These are phyloP conservation scores for Aleadryas rufinucha DNA, from an alignment of 2,113 vertebrate genomes.

Conservation along the genomic window DNA sequence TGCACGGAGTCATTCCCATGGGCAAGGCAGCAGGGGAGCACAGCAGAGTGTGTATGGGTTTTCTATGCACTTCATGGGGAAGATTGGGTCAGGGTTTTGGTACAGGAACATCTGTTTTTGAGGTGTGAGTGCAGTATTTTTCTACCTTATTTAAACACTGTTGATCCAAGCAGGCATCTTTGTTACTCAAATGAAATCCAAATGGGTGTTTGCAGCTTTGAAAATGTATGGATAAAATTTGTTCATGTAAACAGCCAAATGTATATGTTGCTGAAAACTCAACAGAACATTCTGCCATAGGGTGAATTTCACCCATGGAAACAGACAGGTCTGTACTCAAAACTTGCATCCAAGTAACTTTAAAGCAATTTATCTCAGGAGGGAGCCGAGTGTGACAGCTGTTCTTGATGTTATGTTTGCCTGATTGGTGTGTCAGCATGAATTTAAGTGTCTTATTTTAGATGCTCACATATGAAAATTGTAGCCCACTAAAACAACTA, in stretches of 20 bases:
- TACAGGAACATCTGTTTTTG: neutral
- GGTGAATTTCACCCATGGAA: neutral
- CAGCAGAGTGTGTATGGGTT: neutral
- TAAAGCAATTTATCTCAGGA: neutral
- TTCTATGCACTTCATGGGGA: neutral
- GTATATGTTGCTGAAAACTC: neutral
- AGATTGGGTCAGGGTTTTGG: neutral
- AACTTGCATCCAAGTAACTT: neutral
- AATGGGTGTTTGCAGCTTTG: neutral
- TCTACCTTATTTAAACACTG: neutral
- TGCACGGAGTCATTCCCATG: neutral
- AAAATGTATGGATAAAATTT: neutral
- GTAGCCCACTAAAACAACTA: neutral
- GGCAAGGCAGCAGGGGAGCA: neutral
- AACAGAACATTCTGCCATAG: neutral
- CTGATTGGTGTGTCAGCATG: neutral
- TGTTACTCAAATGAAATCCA: neutral
- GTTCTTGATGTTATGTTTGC: neutral
- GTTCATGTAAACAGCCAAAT: neutral
- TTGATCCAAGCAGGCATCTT: neutral
- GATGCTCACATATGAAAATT: neutral
- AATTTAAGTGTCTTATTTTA: neutral
- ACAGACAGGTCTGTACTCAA: neutral
- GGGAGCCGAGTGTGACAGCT: neutral
- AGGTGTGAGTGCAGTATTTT: neutral